phyloP scores from a whole-genome alignment of 2,113 vertebrate genomes.

The Proteles cristata region DNA sequence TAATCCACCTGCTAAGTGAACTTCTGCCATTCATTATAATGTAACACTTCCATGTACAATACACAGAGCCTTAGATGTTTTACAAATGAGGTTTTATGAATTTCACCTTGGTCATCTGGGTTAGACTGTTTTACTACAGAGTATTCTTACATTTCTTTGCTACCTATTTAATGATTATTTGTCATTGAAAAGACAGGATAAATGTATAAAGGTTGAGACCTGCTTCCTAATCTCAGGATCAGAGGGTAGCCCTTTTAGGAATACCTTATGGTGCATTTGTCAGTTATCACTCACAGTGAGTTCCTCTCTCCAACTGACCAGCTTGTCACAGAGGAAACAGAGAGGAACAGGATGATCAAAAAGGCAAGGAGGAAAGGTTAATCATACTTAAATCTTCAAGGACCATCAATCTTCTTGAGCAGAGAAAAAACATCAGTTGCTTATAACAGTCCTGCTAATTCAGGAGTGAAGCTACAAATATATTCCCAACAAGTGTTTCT shows the following conservation, averaged over 20 bases:
- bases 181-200: background rate
- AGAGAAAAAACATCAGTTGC: background rate
- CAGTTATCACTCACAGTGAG: background rate
- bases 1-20: background rate
- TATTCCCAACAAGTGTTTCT: background rate
- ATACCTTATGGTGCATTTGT: background rate
- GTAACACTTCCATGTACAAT: background rate
- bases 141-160: background rate
- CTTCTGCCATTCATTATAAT: background rate
- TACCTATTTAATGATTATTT: background rate
- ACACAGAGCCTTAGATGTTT: background rate
- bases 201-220: background rate
- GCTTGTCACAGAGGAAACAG: background rate
- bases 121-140: conserved; percentile 24
- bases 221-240: background rate
- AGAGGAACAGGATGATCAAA: background rate
- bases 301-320: background rate
- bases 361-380: conserved; percentile 4
- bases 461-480: background rate
- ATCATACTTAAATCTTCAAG: background rate
- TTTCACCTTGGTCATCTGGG: background rate
- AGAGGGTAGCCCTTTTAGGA: background rate
- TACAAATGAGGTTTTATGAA: background rate
- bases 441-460: background rate
- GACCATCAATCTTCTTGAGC: background rate